These are phyloP conservation scores for Lepus oiostolus DNA, from an alignment of 2,797 vertebrate species.

Conservation along the genomic window DNA sequence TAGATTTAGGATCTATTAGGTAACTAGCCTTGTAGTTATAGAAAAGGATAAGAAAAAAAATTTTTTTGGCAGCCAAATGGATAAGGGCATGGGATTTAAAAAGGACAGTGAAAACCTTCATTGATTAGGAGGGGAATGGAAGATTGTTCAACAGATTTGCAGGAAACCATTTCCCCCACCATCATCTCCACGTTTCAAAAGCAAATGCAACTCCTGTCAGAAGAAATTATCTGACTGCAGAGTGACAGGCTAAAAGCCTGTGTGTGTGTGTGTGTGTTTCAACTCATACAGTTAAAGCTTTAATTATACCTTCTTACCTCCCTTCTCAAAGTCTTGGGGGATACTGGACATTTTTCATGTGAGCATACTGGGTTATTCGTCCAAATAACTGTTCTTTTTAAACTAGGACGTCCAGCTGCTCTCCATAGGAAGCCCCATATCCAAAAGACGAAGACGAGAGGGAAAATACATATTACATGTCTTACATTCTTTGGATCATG, in stretches of 20 bases:
- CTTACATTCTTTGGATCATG: not conserved
- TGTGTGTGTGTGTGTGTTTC: not conserved
- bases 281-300: not conserved
- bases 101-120: conserved; percentile 64
- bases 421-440: not conserved
- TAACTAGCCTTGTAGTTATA: conserved; percentile 75
- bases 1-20: conserved; percentile 77
- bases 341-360: not conserved
- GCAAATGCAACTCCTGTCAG: not conserved
- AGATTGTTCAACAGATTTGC: conserved; percentile 18
- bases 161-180: not conserved
- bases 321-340: not conserved
- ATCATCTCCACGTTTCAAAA: conserved; percentile 53
- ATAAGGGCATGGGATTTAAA: conserved; percentile 55
- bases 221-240: not conserved
- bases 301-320: not conserved
- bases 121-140: conserved; percentile 69
- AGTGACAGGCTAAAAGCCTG: not conserved
- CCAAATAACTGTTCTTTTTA: not conserved
- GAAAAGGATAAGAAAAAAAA: conserved; percentile 81
- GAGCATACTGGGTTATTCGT: not conserved
- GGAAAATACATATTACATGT: not conserved
- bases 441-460: not conserved
- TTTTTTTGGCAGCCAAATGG: conserved; percentile 60
- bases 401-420: not conserved